These are phyloP conservation scores for Nylanderia fulva DNA, from an alignment of 1,140 invertebrate species.

Conservation along the genomic window DNA sequence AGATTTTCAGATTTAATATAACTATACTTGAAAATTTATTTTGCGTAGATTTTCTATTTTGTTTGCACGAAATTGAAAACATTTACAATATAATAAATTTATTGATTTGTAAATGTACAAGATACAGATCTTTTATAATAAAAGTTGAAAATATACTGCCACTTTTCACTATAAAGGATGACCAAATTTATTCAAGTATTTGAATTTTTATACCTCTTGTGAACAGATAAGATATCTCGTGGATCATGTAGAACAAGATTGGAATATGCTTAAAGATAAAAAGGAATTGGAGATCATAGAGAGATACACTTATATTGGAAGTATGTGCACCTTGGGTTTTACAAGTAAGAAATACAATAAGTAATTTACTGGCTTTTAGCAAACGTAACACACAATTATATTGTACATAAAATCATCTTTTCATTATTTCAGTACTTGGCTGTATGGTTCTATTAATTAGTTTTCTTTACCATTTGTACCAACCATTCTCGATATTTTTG, in stretches of 20 bases:
- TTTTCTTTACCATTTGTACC: background rate
- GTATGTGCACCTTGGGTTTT: constrained; percentile 17
- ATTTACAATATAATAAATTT: background rate
- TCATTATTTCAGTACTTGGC: constrained; percentile 27
- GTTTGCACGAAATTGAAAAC: background rate
- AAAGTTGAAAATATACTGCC: background rate
- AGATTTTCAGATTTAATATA: background rate
- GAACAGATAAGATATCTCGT: constrained; percentile 29
- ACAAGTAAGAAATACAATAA: constrained; percentile 39
- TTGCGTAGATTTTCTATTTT: background rate
- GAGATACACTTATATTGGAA: constrained; percentile 34
- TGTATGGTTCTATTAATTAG: background rate
- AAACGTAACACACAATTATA: background rate
- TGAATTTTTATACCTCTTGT: background rate
- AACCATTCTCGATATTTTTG: constrained; percentile 20
- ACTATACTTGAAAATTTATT: background rate
- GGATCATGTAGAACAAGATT: constrained; percentile 31
- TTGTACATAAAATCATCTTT: background rate
- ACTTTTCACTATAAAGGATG: background rate
- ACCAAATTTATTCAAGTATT: background rate
- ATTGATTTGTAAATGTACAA: background rate
- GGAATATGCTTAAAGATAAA: constrained; percentile 57
- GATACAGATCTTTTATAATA: background rate
- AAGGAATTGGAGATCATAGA: constrained; percentile 33
- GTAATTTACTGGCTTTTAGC: background rate